Conservation (phyloP, 2,113 vertebrate species). For the Pseudolaguvia tuberculata region DNA sequence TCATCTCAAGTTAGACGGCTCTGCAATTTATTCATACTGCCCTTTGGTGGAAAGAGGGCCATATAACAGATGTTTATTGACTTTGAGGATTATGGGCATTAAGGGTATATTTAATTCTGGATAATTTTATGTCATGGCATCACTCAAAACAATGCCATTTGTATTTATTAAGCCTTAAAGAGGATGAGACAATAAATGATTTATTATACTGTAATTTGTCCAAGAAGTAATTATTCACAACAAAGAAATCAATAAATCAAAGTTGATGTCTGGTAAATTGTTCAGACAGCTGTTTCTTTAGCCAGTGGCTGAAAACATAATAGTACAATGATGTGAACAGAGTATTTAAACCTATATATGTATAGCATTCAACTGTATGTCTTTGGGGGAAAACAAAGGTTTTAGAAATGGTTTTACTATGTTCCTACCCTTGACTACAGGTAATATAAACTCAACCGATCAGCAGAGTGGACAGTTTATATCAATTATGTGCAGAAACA, state of each 20-base stretch:
- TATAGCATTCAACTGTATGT: constrained; percentile 9
- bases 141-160: neutral
- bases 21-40: constrained; percentile 53
- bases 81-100: neutral
- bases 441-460: constrained; percentile 62
- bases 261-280: constrained; percentile 14
- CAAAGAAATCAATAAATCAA: constrained; percentile 11
- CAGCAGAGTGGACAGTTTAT: constrained; percentile 44
- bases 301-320: constrained; percentile 25
- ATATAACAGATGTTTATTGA: constrained; percentile 4
- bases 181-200: constrained; percentile 46
- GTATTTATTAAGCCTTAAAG: neutral
- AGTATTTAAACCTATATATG: constrained; percentile 23
- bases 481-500: constrained; percentile 19
- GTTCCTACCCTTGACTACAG: constrained; percentile 66
- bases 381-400: constrained; percentile 34
- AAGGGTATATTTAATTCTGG: neutral
- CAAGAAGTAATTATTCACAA: neutral
- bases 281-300: constrained; percentile 34
- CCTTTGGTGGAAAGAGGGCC: neutral
- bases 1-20: constrained; percentile 48
- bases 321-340: constrained; percentile 19
- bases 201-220: neutral
- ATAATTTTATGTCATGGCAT: neutral
- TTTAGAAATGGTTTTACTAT: constrained; percentile 61